A percentile compares a stretch with the other conserved stretches of the same genome.
These are phyloP conservation scores for Chelon auratus DNA, from an alignment of 2,797 vertebrate genomes.

Conservation along the genomic window DNA sequence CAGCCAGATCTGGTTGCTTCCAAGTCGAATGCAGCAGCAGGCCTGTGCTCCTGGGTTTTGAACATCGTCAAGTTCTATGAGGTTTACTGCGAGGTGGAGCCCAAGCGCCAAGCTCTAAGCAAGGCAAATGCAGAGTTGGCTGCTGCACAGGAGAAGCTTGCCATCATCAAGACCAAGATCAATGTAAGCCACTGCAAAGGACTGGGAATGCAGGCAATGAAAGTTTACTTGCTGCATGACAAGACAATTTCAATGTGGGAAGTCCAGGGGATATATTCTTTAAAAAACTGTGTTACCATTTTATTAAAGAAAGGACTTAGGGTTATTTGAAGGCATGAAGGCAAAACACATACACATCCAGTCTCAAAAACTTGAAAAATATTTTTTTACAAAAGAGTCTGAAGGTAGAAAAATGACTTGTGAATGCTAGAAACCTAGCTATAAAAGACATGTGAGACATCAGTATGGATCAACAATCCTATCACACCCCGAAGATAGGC, in stretches of 20 bases:
- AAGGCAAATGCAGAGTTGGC: conserved; percentile 91
- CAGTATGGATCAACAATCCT: conserved; percentile 37
- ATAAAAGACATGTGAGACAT: conserved; percentile 46
- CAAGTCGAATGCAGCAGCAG: conserved; percentile 91
- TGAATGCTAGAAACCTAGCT: conserved; percentile 25
- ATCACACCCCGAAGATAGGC: conserved; percentile 42
- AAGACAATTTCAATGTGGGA: conserved; percentile 28
- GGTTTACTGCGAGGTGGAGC: conserved; percentile 94
- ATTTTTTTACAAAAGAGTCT: conserved; percentile 17
- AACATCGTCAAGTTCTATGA: conserved; percentile 92
- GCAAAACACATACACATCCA: conserved; percentile 10
- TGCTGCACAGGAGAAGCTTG: conserved; percentile 92
- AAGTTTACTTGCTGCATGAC: conserved; percentile 24
- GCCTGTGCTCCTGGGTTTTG: conserved; percentile 97
- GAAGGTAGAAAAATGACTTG: conserved; percentile 40
- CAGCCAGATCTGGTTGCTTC: conserved; percentile 89
- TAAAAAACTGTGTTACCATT: conserved; percentile 29
- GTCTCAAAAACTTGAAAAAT: conserved; percentile 18
- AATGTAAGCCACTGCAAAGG: conserved; percentile 81
- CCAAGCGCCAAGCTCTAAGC: conserved; percentile 91
- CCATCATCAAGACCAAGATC: conserved; percentile 91
- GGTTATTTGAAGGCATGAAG: conserved; percentile 20
- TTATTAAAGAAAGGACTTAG: conserved; percentile 28
- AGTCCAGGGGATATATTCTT: conserved; percentile 34
- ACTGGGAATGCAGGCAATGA: conserved; percentile 30